These are phyloP conservation scores for Diarsia dahlii DNA, from an alignment of 2,888 invertebrate genomes.

Conservation along the genomic window DNA sequence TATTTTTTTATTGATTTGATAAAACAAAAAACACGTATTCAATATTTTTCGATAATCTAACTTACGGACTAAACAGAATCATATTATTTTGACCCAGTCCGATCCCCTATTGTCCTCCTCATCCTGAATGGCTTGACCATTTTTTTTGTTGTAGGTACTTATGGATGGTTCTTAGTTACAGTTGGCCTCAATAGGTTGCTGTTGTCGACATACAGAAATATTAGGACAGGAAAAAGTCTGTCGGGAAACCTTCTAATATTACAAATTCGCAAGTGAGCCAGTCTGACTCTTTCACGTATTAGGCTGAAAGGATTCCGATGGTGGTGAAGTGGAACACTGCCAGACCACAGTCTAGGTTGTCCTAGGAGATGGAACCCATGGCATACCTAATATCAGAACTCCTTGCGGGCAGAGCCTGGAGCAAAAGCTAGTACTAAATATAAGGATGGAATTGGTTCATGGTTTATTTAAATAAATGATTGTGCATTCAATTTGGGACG, in stretches of 20 bases:
- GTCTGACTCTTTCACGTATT: not conserved
- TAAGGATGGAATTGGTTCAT: not conserved
- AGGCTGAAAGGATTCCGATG: not conserved
- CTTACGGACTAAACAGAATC: too few species aligned
- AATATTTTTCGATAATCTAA: too few species aligned
- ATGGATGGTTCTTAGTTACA: not conserved
- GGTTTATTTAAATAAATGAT: not conserved
- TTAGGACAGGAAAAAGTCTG: not conserved
- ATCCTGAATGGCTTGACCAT: not conserved
- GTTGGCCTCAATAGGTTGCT: not conserved
- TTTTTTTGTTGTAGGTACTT: not conserved
- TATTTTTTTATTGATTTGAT: too few species aligned
- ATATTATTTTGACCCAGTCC: too few species aligned
- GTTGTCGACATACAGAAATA: not conserved
- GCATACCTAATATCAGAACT: not conserved
- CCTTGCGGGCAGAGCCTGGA: not conserved
- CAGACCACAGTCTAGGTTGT: too few species aligned
- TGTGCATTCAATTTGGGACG: slow-evolving; percentile 5
- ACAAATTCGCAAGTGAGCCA: not conserved
- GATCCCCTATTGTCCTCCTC: not conserved
- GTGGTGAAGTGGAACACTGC: not conserved
- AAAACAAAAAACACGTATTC: too few species aligned
- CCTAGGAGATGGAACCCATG: too few species aligned
- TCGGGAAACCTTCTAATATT: not conserved
- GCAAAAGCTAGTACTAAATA: not conserved